Conservation (phyloP, 2,797 vertebrate genomes). For the Gallinago solitaria region DNA sequence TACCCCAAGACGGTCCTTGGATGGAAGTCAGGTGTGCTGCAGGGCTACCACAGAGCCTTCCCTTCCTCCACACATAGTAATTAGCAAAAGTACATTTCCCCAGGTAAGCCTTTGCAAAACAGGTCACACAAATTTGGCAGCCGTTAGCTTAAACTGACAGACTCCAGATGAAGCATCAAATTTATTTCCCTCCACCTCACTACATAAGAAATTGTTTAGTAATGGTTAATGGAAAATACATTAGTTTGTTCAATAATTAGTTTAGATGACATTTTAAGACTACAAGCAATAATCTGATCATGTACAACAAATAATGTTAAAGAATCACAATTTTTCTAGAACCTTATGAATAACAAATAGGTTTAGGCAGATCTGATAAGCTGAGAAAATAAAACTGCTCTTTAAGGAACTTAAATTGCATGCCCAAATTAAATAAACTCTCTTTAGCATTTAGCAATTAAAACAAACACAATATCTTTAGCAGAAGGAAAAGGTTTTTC, state of each 20-base stretch:
- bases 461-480: neutral
- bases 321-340: neutral
- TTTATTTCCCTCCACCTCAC: neutral
- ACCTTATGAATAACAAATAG: neutral
- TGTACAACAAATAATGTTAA: neutral
- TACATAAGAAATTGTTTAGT: neutral
- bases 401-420: neutral
- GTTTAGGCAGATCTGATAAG: neutral
- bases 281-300: neutral
- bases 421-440: neutral
- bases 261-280: neutral
- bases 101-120: neutral
- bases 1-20: neutral
- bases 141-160: neutral
- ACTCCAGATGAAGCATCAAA: neutral
- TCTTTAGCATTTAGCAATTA: neutral
- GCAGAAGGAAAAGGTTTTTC: neutral
- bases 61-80: neutral
- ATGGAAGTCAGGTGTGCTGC: neutral
- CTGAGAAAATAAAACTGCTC: constrained; percentile 2
- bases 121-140: neutral
- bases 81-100: neutral
- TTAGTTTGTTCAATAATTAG: neutral
- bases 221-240: neutral
- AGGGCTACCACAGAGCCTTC: neutral